These are phyloP conservation scores for Dendropsophus ebraccatus DNA, from an alignment of 2,113 vertebrate genomes.

Conservation along the genomic window DNA sequence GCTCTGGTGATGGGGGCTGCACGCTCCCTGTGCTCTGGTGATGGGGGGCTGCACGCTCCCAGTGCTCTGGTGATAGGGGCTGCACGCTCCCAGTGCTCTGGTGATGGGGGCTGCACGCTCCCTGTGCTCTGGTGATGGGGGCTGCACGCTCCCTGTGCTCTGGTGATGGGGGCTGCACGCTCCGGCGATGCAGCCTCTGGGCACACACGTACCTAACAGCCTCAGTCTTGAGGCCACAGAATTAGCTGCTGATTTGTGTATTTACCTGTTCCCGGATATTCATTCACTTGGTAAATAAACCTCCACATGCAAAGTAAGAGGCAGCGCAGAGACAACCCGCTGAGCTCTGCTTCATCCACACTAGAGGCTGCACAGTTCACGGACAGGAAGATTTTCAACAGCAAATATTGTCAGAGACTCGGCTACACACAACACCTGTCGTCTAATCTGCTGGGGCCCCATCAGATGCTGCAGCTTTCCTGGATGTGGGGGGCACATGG, in stretches of 20 bases:
- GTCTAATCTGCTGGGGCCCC: too few species aligned
- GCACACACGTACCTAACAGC: not conserved
- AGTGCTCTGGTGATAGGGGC: not conserved
- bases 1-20: too few species aligned
- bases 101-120: too few species aligned
- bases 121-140: not conserved
- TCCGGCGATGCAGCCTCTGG: not conserved
- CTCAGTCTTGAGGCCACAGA: not conserved
- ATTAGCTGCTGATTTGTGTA: not conserved
- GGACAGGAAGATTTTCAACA: not conserved
- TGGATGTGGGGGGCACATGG: too few species aligned
- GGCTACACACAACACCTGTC: too few species aligned
- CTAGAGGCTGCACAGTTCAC: not conserved
- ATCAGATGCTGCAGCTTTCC: too few species aligned
- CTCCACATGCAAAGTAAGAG: constrained; percentile 5
- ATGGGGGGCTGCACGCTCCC: not conserved
- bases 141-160: not conserved
- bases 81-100: not conserved
- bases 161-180: not conserved
- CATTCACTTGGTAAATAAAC: constrained; percentile 11
- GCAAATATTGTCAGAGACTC: not conserved
- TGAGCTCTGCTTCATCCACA: not conserved
- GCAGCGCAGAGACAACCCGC: not conserved
- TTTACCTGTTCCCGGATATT: constrained; percentile 17
- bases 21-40: not conserved